phyloP scores from a whole-genome alignment of 1,140 invertebrate genomes.

The Brachionus rotundiformis region DNA sequence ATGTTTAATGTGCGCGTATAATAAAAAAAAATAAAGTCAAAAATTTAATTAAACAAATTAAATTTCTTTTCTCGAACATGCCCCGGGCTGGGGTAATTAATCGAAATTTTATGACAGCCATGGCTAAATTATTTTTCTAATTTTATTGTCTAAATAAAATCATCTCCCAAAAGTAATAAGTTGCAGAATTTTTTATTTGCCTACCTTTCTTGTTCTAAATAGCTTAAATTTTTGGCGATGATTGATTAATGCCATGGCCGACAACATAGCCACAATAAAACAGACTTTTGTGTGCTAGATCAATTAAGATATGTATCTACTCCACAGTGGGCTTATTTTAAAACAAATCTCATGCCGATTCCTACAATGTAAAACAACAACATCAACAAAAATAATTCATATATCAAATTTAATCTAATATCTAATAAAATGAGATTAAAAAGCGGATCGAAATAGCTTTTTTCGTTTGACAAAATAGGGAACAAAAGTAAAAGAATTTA shows the following conservation, averaged over 20 bases:
- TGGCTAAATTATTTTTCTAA: conserved; percentile 21
- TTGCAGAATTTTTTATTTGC: not conserved
- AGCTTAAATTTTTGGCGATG: conserved; percentile 6
- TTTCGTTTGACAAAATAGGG: not conserved
- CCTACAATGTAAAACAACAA: not conserved
- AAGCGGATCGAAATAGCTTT: not conserved
- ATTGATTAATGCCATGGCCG: not conserved
- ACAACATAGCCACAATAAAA: too few species aligned
- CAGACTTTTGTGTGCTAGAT: too few species aligned
- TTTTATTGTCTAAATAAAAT: conserved; percentile 30
- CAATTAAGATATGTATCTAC: conserved; percentile 4
- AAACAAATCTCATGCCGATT: not conserved
- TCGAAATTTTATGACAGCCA: conserved; percentile 38
- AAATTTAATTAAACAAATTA: conserved; percentile 1
- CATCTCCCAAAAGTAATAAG: conserved; percentile 41
- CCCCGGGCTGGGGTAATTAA: not conserved
- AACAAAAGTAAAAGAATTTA: conserved; percentile 27
- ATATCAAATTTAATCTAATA: not conserved
- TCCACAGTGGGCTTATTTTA: not conserved
- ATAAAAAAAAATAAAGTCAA: not conserved
- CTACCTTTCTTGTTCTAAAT: not conserved
- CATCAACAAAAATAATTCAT: not conserved
- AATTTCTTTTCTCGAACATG: not conserved
- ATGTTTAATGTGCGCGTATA: conserved; percentile 46
- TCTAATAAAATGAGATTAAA: not conserved